A percentile compares a stretch with the other conserved stretches of the same genome.
phyloP scores from a whole-genome alignment of 2,888 invertebrate species.

The Rotaria sp. region DNA sequence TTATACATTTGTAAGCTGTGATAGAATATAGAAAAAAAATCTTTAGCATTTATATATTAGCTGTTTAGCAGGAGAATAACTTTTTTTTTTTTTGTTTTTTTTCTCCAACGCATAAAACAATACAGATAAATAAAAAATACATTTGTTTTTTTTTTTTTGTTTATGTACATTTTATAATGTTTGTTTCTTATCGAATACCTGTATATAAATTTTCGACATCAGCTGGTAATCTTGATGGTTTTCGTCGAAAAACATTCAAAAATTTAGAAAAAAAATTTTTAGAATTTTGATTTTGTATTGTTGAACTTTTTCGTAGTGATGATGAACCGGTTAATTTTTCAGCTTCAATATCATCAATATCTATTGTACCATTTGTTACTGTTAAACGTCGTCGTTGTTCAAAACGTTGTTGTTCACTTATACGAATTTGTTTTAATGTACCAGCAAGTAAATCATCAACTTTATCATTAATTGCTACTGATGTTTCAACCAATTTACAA shows the following conservation, averaged over 20 bases:
- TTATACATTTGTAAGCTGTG: too few species aligned
- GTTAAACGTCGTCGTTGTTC: conserved; percentile 19
- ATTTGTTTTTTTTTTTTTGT: not conserved
- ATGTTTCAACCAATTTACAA: conserved; percentile 40
- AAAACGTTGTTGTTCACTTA: conserved; percentile 23
- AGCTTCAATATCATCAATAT: not conserved
- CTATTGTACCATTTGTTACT: not conserved
- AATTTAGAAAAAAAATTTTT: conserved; percentile 10
- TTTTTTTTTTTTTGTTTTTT: not conserved
- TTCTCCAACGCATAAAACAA: not conserved
- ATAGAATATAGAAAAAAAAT: not conserved
- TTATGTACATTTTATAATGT: not conserved
- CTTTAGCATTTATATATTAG: not conserved
- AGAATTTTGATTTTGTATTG: not conserved
- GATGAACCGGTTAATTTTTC: not conserved
- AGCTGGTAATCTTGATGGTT: not conserved
- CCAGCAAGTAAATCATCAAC: conserved; percentile 40
- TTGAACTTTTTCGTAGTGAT: not conserved
- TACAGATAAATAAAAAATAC: not conserved
- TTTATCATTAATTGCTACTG: conserved; percentile 39
- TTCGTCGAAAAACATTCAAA: not conserved
- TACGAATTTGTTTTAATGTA: conserved; percentile 38
- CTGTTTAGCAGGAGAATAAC: not conserved
- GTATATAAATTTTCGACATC: conserved; percentile 20
- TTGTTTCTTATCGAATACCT: not conserved